Evolutionary conservation across 2,113 vertebrate genomes (phyloP).

Genomic region (Ciconia boyciana): DNA sequence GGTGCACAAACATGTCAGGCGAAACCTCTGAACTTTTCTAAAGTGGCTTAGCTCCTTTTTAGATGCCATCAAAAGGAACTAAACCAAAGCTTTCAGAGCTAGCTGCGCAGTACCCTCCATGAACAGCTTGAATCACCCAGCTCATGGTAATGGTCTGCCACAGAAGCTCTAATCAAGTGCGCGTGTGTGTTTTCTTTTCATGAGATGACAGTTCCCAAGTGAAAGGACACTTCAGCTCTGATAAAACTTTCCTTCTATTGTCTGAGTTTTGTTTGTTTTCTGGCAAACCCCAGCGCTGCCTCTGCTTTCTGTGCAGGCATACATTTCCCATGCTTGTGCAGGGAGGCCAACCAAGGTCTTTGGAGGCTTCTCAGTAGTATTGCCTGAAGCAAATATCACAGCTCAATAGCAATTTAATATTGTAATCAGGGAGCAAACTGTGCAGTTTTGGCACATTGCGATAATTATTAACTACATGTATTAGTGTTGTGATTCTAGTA

Average conservation of each 20-base stretch:
- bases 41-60: slow-evolving; percentile 23
- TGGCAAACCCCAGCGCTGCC: slow-evolving; percentile 71
- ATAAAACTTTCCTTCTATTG: slow-evolving; percentile 78
- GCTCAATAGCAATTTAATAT: slow-evolving; percentile 81
- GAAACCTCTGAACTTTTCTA: slow-evolving; percentile 33
- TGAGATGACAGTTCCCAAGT: slow-evolving; percentile 73
- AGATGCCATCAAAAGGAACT: slow-evolving; percentile 53
- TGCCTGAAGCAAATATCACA: slow-evolving; percentile 78
- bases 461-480: slow-evolving; percentile 81
- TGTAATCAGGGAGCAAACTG: slow-evolving; percentile 81
- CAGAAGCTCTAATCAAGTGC: slow-evolving; percentile 46
- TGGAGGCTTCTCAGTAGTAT: slow-evolving; percentile 76
- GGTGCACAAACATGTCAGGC: neutral
- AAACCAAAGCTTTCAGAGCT: slow-evolving; percentile 55
- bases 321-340: slow-evolving; percentile 67
- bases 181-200: slow-evolving; percentile 48
- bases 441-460: slow-evolving; percentile 76
- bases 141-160: slow-evolving; percentile 61
- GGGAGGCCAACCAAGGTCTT: slow-evolving; percentile 75
- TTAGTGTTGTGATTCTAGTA: slow-evolving; percentile 76
- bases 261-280: slow-evolving; percentile 79
- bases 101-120: slow-evolving; percentile 16
- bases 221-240: slow-evolving; percentile 73
- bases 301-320: slow-evolving; percentile 60
- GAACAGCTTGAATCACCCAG: slow-evolving; percentile 28